A percentile compares a stretch with the other conserved stretches of the same genome.
These are phyloP conservation scores for Gisinianus flammeolus DNA, from an alignment of 2,888 invertebrate species.

Conservation along the genomic window DNA sequence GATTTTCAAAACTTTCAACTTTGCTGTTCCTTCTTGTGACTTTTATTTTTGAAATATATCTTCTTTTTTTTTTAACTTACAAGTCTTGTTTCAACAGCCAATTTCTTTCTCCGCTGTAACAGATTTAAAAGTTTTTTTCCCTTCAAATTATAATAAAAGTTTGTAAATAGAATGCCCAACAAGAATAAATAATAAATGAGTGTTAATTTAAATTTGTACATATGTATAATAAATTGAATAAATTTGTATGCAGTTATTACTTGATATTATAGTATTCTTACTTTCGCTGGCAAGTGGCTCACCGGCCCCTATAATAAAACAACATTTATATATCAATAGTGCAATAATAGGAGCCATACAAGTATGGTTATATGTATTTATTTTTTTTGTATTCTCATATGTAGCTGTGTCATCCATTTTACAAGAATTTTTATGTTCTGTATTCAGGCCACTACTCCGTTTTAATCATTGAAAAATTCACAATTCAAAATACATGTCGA, in stretches of 20 bases:
- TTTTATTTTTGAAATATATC: constrained; percentile 14
- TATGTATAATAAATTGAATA: too few relatives aligned
- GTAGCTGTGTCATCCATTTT: constrained; percentile 1
- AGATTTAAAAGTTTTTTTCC: constrained; percentile 4
- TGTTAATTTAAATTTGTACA: too few relatives aligned
- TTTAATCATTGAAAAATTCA: constrained; percentile 43
- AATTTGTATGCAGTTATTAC: background rate
- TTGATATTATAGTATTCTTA: too few relatives aligned
- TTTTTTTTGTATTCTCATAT: constrained; percentile 13
- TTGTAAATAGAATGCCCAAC: constrained; percentile 1
- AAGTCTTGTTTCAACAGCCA: constrained; percentile 39
- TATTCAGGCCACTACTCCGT: constrained; percentile 52
- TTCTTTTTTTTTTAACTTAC: constrained; percentile 11
- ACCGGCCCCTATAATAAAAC: constrained; percentile 48
- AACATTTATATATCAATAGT: too few relatives aligned
- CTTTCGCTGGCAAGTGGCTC: constrained; percentile 54
- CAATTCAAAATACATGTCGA: background rate
- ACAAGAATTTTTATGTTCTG: background rate
- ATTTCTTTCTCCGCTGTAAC: constrained; percentile 41
- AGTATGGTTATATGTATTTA: background rate
- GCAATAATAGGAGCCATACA: too few relatives aligned
- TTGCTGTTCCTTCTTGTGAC: constrained; percentile 31
- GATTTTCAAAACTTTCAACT: constrained; percentile 16
- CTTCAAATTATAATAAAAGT: background rate
- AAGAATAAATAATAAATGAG: constrained; percentile 1